Percentiles rank a stretch among this genome's conserved stretches.
These are phyloP conservation scores for Ennomos erosarius DNA, from an alignment of 2,888 invertebrate genomes.

Conservation along the genomic window DNA sequence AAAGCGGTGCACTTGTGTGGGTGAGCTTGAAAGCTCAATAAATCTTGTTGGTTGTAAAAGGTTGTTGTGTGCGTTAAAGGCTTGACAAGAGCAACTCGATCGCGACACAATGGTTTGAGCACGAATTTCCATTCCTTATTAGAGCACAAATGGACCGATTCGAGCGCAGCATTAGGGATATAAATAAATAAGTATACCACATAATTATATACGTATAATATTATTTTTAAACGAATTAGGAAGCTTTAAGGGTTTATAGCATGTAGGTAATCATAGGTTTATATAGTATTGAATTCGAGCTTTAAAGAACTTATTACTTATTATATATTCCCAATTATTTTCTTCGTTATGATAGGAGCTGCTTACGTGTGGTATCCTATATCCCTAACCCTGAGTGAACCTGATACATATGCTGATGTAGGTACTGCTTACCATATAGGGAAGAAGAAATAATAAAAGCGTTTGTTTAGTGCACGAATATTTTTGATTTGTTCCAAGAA, in stretches of 20 bases:
- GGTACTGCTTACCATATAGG: too few species aligned
- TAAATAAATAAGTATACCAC: slow-evolving; percentile 26
- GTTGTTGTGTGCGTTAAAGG: slow-evolving; percentile 57
- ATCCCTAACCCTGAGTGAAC: too few species aligned
- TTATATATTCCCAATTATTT: too few species aligned
- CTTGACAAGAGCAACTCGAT: slow-evolving; percentile 60
- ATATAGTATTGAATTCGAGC: too few species aligned
- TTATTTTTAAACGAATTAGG: slow-evolving; percentile 22
- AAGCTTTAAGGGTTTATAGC: too few species aligned
- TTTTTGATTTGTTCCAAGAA: slow-evolving; percentile 2
- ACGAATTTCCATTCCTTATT: slow-evolving; percentile 62
- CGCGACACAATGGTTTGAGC: slow-evolving; percentile 68
- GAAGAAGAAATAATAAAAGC: too few species aligned
- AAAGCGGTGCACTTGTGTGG: slow-evolving; percentile 51
- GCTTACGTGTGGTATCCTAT: too few species aligned
- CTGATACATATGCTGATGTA: too few species aligned
- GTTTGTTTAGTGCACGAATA: too few species aligned
- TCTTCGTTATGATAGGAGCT: too few species aligned
- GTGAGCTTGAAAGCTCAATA: slow-evolving; percentile 74
- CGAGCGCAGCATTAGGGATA: slow-evolving; percentile 47
- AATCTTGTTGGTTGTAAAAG: slow-evolving; percentile 60
- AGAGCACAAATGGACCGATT: slow-evolving; percentile 41
- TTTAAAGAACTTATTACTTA: too few species aligned
- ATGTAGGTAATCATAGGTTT: too few species aligned
- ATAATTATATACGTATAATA: slow-evolving; percentile 28